Conservation (phyloP, 2,113 vertebrate genomes). For the Cyanoderma ruficeps region DNA sequence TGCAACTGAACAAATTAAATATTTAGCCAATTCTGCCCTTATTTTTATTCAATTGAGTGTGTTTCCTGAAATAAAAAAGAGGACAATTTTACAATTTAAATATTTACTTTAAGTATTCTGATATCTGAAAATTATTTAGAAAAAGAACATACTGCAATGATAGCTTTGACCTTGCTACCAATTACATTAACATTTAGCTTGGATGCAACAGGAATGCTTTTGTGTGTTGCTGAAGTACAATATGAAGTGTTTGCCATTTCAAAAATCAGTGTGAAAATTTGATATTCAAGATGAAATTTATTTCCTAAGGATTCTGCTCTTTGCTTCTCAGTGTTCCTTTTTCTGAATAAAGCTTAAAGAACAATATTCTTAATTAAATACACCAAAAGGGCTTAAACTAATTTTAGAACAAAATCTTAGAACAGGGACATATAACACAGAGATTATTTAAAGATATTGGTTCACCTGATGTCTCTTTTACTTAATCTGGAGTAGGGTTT, state of each 20-base stretch:
- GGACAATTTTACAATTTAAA: neutral
- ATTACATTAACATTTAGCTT: neutral
- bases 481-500: neutral
- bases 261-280: neutral
- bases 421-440: neutral
- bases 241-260: neutral
- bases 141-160: neutral
- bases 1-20: neutral
- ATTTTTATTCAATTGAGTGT: neutral
- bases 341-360: neutral
- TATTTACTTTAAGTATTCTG: neutral
- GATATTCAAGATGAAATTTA: neutral
- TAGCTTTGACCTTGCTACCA: neutral
- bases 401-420: neutral
- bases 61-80: neutral
- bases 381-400: neutral
- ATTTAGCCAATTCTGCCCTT: neutral
- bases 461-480: neutral
- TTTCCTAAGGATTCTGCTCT: neutral
- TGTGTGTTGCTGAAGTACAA: neutral
- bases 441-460: neutral
- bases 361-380: neutral
- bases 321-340: neutral
- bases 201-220: neutral
- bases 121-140: neutral